phyloP scores from a whole-genome alignment of 2,888 invertebrate genomes.

The Mythimna loreyi region DNA sequence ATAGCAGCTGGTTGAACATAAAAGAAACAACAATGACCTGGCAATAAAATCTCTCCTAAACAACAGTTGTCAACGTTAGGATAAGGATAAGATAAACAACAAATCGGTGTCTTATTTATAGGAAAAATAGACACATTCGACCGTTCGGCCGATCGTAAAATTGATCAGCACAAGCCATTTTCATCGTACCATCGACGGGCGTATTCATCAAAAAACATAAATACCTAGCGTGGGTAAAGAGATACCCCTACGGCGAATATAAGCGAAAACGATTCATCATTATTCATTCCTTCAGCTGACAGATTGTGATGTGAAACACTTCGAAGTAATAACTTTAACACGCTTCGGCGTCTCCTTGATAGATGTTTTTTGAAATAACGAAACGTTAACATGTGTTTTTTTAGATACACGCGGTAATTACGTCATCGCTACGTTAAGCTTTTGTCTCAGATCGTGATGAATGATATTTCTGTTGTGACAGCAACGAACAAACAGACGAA shows the following conservation, averaged over 20 bases:
- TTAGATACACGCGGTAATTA: slow-evolving; percentile 69
- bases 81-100: slow-evolving; percentile 49
- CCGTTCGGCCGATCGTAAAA: slow-evolving; percentile 61
- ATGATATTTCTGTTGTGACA: slow-evolving; percentile 62
- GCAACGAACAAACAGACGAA: slow-evolving; percentile 33
- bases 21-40: slow-evolving; percentile 19
- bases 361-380: slow-evolving; percentile 80
- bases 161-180: slow-evolving; percentile 66
- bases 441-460: slow-evolving; percentile 62
- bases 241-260: slow-evolving; percentile 78
- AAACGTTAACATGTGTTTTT: slow-evolving; percentile 77
- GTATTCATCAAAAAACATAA: slow-evolving; percentile 70
- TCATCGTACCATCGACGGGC: slow-evolving; percentile 59
- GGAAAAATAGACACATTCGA: slow-evolving; percentile 59
- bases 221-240: slow-evolving; percentile 74
- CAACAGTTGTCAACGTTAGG: slow-evolving; percentile 15
- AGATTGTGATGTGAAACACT: slow-evolving; percentile 86
- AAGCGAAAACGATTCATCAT: slow-evolving; percentile 83
- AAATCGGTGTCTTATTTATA: slow-evolving; percentile 55
- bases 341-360: slow-evolving; percentile 76
- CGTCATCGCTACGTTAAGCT: slow-evolving; percentile 70
- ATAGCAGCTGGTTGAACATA: slow-evolving; percentile 1
- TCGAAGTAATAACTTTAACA: slow-evolving; percentile 83
- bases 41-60: slow-evolving; percentile 31
- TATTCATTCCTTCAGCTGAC: slow-evolving; percentile 85